A percentile compares a stretch with the other conserved stretches of the same genome.
Evolutionary conservation across 2,888 invertebrate species (phyloP).

Genomic region (Stenoptilia bipunctidactyla): DNA sequence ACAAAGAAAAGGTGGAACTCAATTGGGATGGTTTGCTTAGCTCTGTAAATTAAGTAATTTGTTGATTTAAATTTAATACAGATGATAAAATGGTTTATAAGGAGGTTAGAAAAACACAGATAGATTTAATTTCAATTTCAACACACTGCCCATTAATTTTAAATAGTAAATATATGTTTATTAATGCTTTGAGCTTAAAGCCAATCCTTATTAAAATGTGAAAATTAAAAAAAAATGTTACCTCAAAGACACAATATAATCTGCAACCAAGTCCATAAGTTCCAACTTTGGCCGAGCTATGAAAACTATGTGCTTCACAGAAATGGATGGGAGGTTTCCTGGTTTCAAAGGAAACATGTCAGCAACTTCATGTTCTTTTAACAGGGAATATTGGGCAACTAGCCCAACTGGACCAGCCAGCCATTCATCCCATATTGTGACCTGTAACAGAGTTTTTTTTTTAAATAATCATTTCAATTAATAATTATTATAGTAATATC

Average conservation of each 20-base stretch:
- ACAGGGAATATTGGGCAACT: constrained; percentile 82
- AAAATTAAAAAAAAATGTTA: constrained; percentile 21
- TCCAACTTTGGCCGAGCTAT: constrained; percentile 85
- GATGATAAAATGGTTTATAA: too few species aligned
- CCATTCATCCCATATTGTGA: constrained; percentile 90
- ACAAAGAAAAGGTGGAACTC: constrained; percentile 92
- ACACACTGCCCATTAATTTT: too few species aligned
- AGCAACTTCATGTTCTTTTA: constrained; percentile 86
- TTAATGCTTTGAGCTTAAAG: too few species aligned
- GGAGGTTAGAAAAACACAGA: too few species aligned
- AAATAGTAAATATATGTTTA: too few species aligned
- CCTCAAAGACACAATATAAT: constrained; percentile 70
- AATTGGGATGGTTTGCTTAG: constrained; percentile 53
- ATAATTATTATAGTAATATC: too few species aligned
- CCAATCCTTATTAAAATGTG: too few species aligned
- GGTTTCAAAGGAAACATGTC: constrained; percentile 84
- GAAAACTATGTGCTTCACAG: constrained; percentile 89
- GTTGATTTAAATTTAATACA: too few species aligned
- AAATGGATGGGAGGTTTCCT: constrained; percentile 76
- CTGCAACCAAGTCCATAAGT: constrained; percentile 88
- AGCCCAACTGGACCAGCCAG: constrained; percentile 88
- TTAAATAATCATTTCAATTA: too few species aligned
- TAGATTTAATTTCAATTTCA: too few species aligned
- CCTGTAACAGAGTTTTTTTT: constrained; percentile 50
- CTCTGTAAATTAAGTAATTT: constrained; percentile 28